Base-by-base conservation (phyloP, 2,888 invertebrate genomes). In the Scaptodrosophila latifasciaeformis region DNA sequence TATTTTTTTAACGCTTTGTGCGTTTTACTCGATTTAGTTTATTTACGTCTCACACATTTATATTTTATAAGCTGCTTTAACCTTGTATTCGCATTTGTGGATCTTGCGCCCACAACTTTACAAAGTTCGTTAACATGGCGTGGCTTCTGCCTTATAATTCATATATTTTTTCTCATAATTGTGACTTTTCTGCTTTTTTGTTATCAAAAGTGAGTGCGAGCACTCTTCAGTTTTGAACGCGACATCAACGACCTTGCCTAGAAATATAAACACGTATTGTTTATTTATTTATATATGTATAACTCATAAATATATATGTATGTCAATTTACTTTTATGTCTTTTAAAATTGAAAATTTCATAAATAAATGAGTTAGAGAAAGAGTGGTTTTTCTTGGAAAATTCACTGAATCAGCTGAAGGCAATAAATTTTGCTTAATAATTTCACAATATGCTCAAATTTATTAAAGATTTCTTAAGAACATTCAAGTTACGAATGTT, bases 211-310 rank as follows among this genome's bases (percentile, higher is more conserved):
- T n/a, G n/a, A n/a, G n/a, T n/a, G n/a, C n/a, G n/a, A n/a, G n/a
- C n/a, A n/a, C n/a, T n/a, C n/a, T n/a, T n/a, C n/a, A n/a, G n/a
- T n/a, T n/a, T 15, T 15, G 18, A 10, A 9, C 17, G 37, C 37
- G n/a, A n/a, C n/a, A n/a, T 18, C 37, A 37, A 37, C 37, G 37
- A 37, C 37, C 37, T 37, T 37, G 37, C 17, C 17, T 12, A 55
- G 44, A 34, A 54, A 13, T 27, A 13, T 47, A 12, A 49, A 46
- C 48, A 46, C 35, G 18, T 42, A 44, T 39, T n/a, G n/a, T n/a
- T n/a, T n/a, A n/a, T n/a, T n/a, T n/a, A 39, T 44, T 45, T 48
- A 29, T 50, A 17, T 24, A 43, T 42, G 21, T 19, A 31, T 42
- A 24, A 5, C 9, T 5, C 27, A 9, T 27, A 9, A 6, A 27